Percentiles rank a stretch among this genome's conserved stretches.
phyloP scores from a whole-genome alignment of 2,888 invertebrate genomes.

The Drosophila siamana region DNA sequence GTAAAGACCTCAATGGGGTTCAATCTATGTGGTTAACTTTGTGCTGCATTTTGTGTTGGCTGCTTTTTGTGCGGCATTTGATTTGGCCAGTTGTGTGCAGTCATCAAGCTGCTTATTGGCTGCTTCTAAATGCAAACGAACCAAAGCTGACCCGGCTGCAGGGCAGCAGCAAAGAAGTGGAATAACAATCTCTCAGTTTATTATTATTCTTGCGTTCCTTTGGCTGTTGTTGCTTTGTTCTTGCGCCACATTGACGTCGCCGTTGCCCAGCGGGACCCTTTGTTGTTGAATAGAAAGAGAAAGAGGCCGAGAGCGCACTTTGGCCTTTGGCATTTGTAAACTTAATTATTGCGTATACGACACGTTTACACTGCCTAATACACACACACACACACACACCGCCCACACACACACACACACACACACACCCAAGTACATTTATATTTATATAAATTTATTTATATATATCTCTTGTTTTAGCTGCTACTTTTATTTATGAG shows the following conservation, averaged over 20 bases:
- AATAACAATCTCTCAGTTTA: neutral
- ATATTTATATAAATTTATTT: neutral
- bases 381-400: neutral
- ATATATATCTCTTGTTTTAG: conserved; percentile 5
- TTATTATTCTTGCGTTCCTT: neutral
- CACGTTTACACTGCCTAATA: conserved; percentile 26
- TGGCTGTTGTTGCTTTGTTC: too few species aligned
- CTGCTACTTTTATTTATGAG: conserved; percentile 62
- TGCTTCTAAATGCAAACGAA: neutral
- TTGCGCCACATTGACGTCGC: conserved; percentile 9
- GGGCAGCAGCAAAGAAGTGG: too few species aligned
- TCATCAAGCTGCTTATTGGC: conserved; percentile 3
- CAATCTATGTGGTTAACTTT: conserved; percentile 5
- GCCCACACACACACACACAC: neutral
- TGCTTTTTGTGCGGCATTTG: conserved; percentile 50
- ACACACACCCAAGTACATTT: conserved; percentile 3
- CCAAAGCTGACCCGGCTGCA: neutral
- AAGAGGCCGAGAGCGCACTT: neutral
- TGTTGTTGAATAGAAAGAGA: conserved; percentile 6
- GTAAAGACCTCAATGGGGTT: neutral
- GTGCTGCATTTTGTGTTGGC: conserved; percentile 24
- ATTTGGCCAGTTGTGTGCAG: conserved; percentile 18
- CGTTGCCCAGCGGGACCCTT: conserved; percentile 39
- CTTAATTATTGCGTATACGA: conserved; percentile 60
- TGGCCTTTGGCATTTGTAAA: conserved; percentile 38